A percentile compares a stretch with the other conserved stretches of the same genome.
Evolutionary conservation across 2,888 invertebrate species (phyloP).

Genomic region (Nasonovia ribisnigri): DNA sequence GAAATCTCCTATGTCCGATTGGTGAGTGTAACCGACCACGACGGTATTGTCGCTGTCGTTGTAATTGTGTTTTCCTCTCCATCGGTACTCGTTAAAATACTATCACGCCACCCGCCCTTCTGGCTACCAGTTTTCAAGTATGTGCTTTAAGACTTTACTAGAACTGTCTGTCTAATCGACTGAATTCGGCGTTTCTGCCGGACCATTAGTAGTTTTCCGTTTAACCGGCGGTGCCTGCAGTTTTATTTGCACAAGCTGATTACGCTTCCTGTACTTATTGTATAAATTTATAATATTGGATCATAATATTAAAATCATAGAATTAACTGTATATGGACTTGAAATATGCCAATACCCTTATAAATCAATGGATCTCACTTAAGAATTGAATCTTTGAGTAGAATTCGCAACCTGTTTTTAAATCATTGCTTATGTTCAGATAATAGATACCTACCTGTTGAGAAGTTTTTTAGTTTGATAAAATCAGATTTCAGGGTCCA

Average conservation of each 20-base stretch:
- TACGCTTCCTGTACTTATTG: background rate
- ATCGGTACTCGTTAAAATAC: background rate
- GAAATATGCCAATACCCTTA: background rate
- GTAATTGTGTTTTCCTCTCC: background rate
- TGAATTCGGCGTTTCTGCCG: background rate
- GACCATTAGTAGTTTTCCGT: background rate
- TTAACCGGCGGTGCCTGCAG: background rate
- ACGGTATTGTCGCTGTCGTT: background rate
- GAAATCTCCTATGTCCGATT: constrained; percentile 59
- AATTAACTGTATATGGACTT: background rate
- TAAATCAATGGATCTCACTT: background rate
- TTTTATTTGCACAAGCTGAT: background rate
- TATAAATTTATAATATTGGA: background rate
- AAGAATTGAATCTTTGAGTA: background rate
- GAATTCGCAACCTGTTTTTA: background rate
- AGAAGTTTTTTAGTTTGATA: background rate
- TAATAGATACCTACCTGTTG: background rate
- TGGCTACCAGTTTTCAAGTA: background rate
- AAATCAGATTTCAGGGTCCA: background rate
- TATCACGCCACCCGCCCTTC: background rate
- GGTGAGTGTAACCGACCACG: constrained; percentile 30
- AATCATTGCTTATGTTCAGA: background rate
- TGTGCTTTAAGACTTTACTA: background rate
- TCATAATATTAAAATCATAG: background rate
- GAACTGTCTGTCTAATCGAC: background rate